Conservation (phyloP, 2,888 invertebrate genomes). For the Scotopteryx bipunctaria region DNA sequence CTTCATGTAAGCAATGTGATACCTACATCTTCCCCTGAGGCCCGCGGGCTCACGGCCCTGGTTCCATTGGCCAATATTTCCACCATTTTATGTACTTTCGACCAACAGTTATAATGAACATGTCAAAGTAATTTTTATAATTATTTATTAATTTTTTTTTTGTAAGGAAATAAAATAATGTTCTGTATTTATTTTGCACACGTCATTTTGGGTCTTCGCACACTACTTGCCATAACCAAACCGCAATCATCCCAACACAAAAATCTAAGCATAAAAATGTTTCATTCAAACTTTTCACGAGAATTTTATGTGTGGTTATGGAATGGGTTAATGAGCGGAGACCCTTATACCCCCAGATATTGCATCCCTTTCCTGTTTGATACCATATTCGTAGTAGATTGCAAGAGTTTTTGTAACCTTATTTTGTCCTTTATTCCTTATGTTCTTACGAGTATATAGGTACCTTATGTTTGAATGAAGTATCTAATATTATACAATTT, state of each 20-base stretch:
- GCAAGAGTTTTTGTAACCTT: conserved; percentile 22
- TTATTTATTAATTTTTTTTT: conserved; percentile 70
- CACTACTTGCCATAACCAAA: too few relatives aligned
- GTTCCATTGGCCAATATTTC: conserved; percentile 48
- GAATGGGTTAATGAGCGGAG: too few relatives aligned
- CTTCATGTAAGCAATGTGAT: conserved; percentile 64
- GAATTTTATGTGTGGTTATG: too few relatives aligned
- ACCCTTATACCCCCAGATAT: conserved; percentile 28
- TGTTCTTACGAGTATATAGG: conserved; percentile 4
- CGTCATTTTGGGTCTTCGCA: too few relatives aligned
- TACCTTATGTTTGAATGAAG: conserved; percentile 7
- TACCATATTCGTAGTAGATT: conserved; percentile 12
- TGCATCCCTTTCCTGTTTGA: conserved; percentile 23
- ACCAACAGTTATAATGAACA: conserved; percentile 58
- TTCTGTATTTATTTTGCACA: conserved; percentile 69
- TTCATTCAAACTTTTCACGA: too few relatives aligned
- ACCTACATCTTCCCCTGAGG: conserved; percentile 44
- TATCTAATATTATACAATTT: neutral
- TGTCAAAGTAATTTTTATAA: conserved; percentile 71
- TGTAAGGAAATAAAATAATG: conserved; percentile 81
- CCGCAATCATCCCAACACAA: too few relatives aligned
- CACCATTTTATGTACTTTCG: conserved; percentile 60
- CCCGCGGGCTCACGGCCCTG: conserved; percentile 27
- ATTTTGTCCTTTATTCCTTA: conserved; percentile 6
- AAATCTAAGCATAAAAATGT: too few relatives aligned